These are phyloP conservation scores for Platichthys flesus DNA, from an alignment of 2,113 vertebrate genomes.

Conservation along the genomic window DNA sequence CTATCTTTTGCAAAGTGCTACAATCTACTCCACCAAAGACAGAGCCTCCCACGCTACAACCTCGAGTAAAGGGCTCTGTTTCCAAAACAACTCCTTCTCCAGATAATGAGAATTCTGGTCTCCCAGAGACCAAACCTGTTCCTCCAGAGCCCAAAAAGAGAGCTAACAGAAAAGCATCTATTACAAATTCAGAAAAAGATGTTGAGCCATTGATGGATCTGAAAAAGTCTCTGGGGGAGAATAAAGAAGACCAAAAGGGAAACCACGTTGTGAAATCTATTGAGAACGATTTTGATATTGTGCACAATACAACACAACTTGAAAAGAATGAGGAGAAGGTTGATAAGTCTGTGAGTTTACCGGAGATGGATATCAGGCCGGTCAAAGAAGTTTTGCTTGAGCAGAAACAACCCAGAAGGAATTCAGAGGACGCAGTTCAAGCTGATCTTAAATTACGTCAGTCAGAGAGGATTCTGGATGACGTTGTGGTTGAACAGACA, in stretches of 20 bases:
- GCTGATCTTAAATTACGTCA: constrained; percentile 20
- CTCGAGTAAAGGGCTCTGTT: constrained; percentile 17
- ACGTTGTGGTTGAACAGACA: constrained; percentile 23
- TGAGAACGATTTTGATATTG: constrained; percentile 20
- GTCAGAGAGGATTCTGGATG: constrained; percentile 12
- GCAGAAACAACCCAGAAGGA: constrained; percentile 18
- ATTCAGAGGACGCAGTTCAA: constrained; percentile 5
- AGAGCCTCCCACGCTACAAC: constrained; percentile 33
- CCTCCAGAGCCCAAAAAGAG: constrained; percentile 67
- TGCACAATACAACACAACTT: constrained; percentile 22
- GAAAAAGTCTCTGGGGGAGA: constrained; percentile 10
- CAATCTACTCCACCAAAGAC: constrained; percentile 22
- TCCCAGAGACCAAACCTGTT: constrained; percentile 36
- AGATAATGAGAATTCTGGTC: not conserved
- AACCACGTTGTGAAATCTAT: constrained; percentile 4
- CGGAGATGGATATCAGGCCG: constrained; percentile 13
- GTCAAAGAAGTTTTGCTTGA: constrained; percentile 11
- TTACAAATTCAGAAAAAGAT: constrained; percentile 61
- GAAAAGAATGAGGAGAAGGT: constrained; percentile 19
- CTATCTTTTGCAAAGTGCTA: constrained; percentile 23
- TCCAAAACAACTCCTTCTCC: constrained; percentile 34
- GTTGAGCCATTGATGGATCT: constrained; percentile 15
- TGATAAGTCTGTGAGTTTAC: constrained; percentile 12
- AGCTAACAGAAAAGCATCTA: constrained; percentile 55
- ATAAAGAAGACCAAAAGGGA: constrained; percentile 30